Percentiles rank a stretch among this genome's conserved stretches.
Conservation (phyloP, 2,888 invertebrate genomes). For the Trichogramma dendrolimi region DNA sequence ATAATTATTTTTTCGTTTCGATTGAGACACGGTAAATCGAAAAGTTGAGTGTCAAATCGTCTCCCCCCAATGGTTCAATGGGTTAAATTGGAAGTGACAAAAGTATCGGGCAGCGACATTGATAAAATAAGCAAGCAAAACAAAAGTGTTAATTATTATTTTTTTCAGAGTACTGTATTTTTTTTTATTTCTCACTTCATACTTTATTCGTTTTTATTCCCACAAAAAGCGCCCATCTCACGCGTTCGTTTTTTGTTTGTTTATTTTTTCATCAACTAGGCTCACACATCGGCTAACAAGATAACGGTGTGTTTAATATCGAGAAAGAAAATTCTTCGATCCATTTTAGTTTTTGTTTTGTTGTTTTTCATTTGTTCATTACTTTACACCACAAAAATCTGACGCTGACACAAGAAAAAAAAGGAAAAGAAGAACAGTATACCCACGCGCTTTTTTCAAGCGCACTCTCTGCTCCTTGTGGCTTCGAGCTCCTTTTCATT, state of each 20-base stretch:
- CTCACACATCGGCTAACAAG: slow-evolving; percentile 29
- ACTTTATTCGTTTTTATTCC: slow-evolving; percentile 25
- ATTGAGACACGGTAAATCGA: no score
- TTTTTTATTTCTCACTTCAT: slow-evolving; percentile 29
- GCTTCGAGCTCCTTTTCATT: not conserved
- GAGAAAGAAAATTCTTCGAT: slow-evolving; percentile 21
- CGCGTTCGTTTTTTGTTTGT: not conserved
- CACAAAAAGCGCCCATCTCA: slow-evolving; percentile 27
- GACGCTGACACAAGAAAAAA: slow-evolving; percentile 10
- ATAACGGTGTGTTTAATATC: slow-evolving; percentile 29
- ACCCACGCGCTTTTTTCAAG: not conserved
- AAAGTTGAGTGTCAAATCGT: no score
- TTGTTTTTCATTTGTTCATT: slow-evolving; percentile 2
- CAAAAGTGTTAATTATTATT: not conserved
- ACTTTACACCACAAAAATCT: slow-evolving; percentile 16
- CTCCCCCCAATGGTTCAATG: no score
- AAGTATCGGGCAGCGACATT: no score
- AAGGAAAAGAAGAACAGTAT: not conserved
- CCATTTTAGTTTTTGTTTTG: slow-evolving; percentile 2
- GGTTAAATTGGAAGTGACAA: no score
- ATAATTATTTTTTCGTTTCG: no score
- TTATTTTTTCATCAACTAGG: slow-evolving; percentile 23
- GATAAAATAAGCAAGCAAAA: no score
- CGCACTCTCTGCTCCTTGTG: not conserved
- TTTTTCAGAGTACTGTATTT: slow-evolving; percentile 26